Base-by-base conservation (phyloP, 2,797 vertebrate species). In the Sebastes trivittatus region DNA sequence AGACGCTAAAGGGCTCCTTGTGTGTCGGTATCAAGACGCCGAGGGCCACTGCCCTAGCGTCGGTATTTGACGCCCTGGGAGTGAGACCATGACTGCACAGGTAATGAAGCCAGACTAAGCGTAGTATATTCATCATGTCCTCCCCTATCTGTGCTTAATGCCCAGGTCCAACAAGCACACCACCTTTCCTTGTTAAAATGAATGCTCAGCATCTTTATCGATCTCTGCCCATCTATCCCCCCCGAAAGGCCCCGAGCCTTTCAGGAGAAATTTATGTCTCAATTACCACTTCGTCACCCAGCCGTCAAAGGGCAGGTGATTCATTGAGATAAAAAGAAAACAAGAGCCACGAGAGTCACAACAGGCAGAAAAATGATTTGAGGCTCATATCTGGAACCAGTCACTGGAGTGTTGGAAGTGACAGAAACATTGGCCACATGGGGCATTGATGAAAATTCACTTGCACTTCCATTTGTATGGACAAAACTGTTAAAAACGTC, bases 261-360 rank as follows among this genome's bases (percentile, higher is more conserved):
- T 87, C 81, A 68, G 70, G 42, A 73, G 63, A 86, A 90, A 94
- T 92, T 49, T 86, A 94, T 85, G 75, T 85, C 81, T 87, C 79
- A 72, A 91, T 95, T 90, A 93, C 59, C 8, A 22, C 76, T n/a
- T 76, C 63, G 65, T 84, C 85, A 86, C 65, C 62, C 64, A 16
- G 77, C 75, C 10, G 18, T 89, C 85, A 88, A 78, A 81, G 30
- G 62, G 36, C 65, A 46, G 49, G 71, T 79, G 83, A 93, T 87
- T 87, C 18, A 89, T 86, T 64, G 77, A 58, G 72, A 42, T 58
- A 74, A 73, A 80, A 64, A 27, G 30, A 63, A 78, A 92, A 78
- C 74, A 77, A 46, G 76, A 25, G 3, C 72, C 52, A 60, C 13
- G 72, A 85, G 80, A 80, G 72, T 42, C 58, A 76, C 62, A 55